phyloP scores from a whole-genome alignment of 2,888 invertebrate genomes.

The Agrochola macilenta region DNA sequence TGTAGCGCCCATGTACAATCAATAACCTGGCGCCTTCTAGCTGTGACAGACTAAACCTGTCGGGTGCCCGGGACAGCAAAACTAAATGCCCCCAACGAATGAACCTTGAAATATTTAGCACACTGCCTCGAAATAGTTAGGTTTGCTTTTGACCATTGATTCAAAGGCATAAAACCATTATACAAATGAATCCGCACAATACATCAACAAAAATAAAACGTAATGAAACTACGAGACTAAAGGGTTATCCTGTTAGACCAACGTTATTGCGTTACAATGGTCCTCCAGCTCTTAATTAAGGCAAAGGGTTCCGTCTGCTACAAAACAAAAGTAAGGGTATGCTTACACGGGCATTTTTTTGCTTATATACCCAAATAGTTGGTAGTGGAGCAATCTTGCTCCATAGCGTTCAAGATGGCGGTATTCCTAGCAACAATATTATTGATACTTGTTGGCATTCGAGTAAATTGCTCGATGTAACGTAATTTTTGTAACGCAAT shows the following conservation, averaged over 20 bases:
- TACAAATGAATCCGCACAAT: slow-evolving; percentile 26
- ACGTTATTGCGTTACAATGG: slow-evolving; percentile 58
- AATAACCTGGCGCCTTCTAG: too few relatives aligned
- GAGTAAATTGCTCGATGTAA: not conserved
- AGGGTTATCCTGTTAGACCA: slow-evolving; percentile 46
- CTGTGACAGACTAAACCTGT: too few relatives aligned
- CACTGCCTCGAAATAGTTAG: too few relatives aligned
- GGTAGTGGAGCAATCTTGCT: not conserved
- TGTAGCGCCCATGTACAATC: too few relatives aligned
- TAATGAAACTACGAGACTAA: slow-evolving; percentile 51
- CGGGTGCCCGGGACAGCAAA: too few relatives aligned
- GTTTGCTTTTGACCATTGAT: too few relatives aligned
- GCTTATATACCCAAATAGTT: too few relatives aligned
- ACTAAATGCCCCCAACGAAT: too few relatives aligned
- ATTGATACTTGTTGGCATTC: not conserved
- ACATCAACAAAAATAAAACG: slow-evolving; percentile 40
- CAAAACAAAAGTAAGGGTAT: slow-evolving; percentile 23
- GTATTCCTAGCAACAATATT: not conserved
- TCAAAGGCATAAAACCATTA: not conserved
- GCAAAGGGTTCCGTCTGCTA: slow-evolving; percentile 38
- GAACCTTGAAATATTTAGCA: too few relatives aligned
- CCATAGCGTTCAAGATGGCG: not conserved
- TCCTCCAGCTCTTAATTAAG: slow-evolving; percentile 51
- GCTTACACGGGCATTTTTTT: not conserved
- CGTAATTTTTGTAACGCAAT: too few relatives aligned